Evolutionary conservation across 2,113 vertebrate species (phyloP).

Genomic region (Python bivittatus): DNA sequence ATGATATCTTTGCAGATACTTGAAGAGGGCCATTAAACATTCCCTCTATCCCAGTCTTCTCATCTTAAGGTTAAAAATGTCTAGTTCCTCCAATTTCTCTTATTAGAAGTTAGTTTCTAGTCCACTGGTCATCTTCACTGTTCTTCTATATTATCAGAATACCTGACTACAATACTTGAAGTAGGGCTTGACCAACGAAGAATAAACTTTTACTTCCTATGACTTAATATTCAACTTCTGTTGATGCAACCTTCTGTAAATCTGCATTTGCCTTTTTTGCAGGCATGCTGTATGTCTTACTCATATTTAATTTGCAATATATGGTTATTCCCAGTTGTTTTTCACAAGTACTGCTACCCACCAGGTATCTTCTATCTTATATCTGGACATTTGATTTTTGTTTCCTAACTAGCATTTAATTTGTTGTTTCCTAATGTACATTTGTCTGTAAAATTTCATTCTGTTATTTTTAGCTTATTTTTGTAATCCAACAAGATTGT

Average conservation of each 20-base stretch:
- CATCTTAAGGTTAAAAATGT: not conserved
- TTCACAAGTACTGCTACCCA: not conserved
- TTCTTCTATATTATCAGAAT: not conserved
- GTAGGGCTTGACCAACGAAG: not conserved
- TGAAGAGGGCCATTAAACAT: not conserved
- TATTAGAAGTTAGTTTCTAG: not conserved
- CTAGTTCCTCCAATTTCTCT: not conserved
- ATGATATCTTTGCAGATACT: not conserved
- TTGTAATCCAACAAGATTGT: not conserved
- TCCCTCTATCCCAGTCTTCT: not conserved
- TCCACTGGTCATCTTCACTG: not conserved
- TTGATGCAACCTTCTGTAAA: not conserved
- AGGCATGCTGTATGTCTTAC: not conserved
- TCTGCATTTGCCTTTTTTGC: not conserved
- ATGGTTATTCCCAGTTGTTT: not conserved
- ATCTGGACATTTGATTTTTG: not conserved
- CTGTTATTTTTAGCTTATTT: not conserved
- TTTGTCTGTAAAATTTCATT: not conserved
- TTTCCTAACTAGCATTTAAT: too few relatives aligned
- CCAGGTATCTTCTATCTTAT: not conserved
- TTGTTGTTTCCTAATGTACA: not conserved
- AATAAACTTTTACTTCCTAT: not conserved
- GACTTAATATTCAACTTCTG: not conserved
- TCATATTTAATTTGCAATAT: not conserved
- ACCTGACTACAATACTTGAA: not conserved